These are phyloP conservation scores for Eospalax fontanierii DNA, from an alignment of 2,797 vertebrate species.

Conservation along the genomic window DNA sequence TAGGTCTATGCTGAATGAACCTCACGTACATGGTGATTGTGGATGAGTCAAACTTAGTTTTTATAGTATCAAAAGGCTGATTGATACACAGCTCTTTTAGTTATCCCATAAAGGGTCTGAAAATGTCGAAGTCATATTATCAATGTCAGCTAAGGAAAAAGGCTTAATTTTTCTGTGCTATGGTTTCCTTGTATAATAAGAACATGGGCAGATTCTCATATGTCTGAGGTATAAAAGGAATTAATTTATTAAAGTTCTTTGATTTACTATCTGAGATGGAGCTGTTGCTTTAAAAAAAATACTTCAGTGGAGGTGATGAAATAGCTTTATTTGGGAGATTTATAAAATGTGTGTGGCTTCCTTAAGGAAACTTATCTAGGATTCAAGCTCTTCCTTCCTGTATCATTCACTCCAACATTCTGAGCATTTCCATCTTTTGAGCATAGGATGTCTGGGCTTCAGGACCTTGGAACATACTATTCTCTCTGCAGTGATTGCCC, in stretches of 20 bases:
- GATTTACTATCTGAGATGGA: not conserved
- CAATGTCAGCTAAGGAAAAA: not conserved
- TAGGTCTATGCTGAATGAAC: slow-evolving; percentile 18
- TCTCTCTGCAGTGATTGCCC: not conserved
- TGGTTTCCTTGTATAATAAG: not conserved
- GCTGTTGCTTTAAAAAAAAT: not conserved
- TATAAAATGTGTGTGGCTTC: not conserved
- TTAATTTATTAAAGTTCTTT: slow-evolving; percentile 33
- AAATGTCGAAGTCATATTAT: not conserved
- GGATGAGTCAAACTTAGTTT: not conserved
- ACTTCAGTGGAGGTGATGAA: not conserved
- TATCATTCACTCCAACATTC: not conserved
- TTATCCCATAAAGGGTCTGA: not conserved
- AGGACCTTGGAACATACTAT: not conserved
- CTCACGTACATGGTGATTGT: not conserved
- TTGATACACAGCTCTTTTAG: not conserved
- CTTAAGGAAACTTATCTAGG: slow-evolving; percentile 17
- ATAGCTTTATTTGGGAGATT: slow-evolving; percentile 29
- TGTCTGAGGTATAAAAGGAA: not conserved
- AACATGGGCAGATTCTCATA: not conserved
- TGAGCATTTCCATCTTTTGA: not conserved
- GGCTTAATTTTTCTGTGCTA: not conserved
- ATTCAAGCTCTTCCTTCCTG: not conserved
- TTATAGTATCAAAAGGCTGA: not conserved
- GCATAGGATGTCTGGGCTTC: not conserved